Base-by-base conservation (phyloP, 2,797 vertebrate genomes). In the Heteromormyrus szaboi region DNA sequence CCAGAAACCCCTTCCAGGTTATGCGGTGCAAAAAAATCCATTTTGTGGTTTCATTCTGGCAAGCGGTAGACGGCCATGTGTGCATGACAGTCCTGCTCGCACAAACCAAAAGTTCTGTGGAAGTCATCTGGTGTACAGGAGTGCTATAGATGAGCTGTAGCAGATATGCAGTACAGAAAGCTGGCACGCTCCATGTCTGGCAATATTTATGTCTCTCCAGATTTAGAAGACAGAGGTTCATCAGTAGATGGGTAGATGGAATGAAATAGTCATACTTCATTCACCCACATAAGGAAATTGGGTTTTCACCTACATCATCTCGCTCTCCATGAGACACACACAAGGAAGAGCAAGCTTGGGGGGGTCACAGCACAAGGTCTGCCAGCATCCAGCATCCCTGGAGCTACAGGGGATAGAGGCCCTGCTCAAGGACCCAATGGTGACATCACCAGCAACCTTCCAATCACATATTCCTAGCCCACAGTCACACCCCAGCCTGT, bases 91-190 rank as follows among this genome's bases (percentile, higher is more conserved):
- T 14, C 87, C 7, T 37, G 2, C 87, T 54, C 37, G 12, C 76
- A 88, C 86, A 83, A 84, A 5, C 54, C 86, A 65, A 33, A 62
- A 6, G 33, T 89, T 85, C 72, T 72, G 46, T 62, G 37, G 79
- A 25, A 44, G 76, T 81, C 76, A 81, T 81, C 41, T 44, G 37
- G 76, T 9, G 41, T 44, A n/a, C 76, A 44, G 76, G 41, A 81
- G 41, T 44, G 76, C 41, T 4, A 8, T 46, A 8, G 37, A 44
- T 46, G 41, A n/a, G 7, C 72, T 79, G 19, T 37, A 41, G 72
- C 65, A 72, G 65, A 17, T 33, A 72, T 14, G 65, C 68, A 72
- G 29, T 72, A 17, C 68, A 7, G 68, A 72, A 5, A 37, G 33
- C 68, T 17, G 25, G 68, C 12, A 19, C 2, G 5, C 68, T 37